Conservation (phyloP, 2,888 invertebrate genomes). For the Cosmorhoe ocellata region DNA sequence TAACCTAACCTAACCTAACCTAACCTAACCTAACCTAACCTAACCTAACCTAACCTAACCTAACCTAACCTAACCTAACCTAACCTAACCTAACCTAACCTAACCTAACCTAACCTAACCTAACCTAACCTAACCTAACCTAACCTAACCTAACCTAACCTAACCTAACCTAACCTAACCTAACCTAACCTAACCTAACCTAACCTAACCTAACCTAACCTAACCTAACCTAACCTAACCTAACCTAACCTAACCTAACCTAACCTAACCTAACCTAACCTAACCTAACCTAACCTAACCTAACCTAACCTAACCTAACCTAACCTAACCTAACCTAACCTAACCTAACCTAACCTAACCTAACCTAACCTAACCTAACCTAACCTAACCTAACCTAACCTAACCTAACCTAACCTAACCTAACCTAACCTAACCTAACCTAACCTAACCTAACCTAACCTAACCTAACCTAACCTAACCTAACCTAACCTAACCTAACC, state of each 20-base stretch:
- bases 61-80: constrained; percentile 11
- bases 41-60: constrained; percentile 12
- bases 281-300: constrained; percentile 16
- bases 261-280: constrained; percentile 16
- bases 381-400: constrained; percentile 13
- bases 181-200: constrained; percentile 12
- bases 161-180: constrained; percentile 13
- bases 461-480: constrained; percentile 3
- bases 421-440: constrained; percentile 27
- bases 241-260: constrained; percentile 16
- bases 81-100: constrained; percentile 12
- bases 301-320: constrained; percentile 16
- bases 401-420: constrained; percentile 11
- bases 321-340: constrained; percentile 4
- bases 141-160: constrained; percentile 13
- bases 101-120: constrained; percentile 12
- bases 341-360: constrained; percentile 11
- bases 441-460: constrained; percentile 20
- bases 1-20: constrained; percentile 1
- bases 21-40: constrained; percentile 2
- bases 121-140: constrained; percentile 13
- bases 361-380: constrained; percentile 13
- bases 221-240: constrained; percentile 12
- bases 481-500: constrained; percentile 33
- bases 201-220: constrained; percentile 15